Evolutionary conservation across 2,797 vertebrate genomes (phyloP).

Genomic region (Sciurus vulgaris): DNA sequence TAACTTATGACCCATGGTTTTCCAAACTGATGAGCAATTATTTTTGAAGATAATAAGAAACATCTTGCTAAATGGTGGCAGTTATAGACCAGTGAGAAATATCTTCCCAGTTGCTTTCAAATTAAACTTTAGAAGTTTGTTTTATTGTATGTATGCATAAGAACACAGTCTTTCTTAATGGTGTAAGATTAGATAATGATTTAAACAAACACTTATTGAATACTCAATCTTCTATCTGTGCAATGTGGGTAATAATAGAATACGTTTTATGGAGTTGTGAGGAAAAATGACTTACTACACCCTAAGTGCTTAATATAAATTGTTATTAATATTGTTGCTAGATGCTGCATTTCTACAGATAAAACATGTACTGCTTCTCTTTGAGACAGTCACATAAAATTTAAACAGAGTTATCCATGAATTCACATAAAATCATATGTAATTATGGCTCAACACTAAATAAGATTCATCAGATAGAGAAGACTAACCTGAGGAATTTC

Average conservation of each 20-base stretch:
- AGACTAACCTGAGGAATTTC: neutral
- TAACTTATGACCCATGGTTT: neutral
- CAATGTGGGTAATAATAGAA: neutral
- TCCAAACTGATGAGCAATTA: neutral
- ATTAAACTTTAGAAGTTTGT: neutral
- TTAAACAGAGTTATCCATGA: neutral
- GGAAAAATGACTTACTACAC: neutral
- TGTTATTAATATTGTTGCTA: conserved; percentile 9
- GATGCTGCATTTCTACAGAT: neutral
- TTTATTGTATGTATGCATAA: neutral
- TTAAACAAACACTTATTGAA: conserved; percentile 19
- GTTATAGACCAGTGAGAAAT: neutral
- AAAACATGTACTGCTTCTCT: neutral
- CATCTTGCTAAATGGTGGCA: neutral
- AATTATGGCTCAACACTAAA: neutral
- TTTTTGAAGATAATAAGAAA: conserved; percentile 35
- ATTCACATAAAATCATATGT: conserved; percentile 33
- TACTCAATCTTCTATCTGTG: neutral
- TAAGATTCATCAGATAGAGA: conserved; percentile 34
- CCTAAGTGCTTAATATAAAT: neutral
- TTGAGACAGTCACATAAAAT: neutral
- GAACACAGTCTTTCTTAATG: neutral
- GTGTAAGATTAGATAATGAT: neutral
- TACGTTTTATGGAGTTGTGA: neutral
- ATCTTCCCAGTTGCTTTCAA: neutral